phyloP scores from a whole-genome alignment of 2,888 invertebrate species.

The Ormyrus labotus region DNA sequence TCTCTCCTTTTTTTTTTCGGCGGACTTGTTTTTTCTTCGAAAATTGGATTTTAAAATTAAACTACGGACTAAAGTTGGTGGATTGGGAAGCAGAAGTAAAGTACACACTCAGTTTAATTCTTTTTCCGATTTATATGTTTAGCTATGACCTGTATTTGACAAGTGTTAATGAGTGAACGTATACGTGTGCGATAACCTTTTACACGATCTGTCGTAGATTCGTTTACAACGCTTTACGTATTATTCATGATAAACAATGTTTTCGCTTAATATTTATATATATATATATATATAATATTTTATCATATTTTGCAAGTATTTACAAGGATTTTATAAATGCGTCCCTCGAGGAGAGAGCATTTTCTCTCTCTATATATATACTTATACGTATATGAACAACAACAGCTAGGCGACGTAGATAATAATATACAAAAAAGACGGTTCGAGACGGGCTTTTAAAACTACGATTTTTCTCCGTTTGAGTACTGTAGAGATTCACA shows the following conservation, averaged over 20 bases:
- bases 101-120: slow-evolving; percentile 26
- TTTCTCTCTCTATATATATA: slow-evolving; percentile 39
- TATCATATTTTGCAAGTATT: slow-evolving; percentile 62
- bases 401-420: slow-evolving; percentile 61
- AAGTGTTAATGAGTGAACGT: slow-evolving; percentile 67
- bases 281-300: slow-evolving; percentile 31
- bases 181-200: slow-evolving; percentile 67
- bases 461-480: slow-evolving; percentile 43
- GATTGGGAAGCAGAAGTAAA: slow-evolving; percentile 38
- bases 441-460: slow-evolving; percentile 55
- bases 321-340: slow-evolving; percentile 63
- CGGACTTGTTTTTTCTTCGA: background rate
- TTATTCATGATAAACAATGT: slow-evolving; percentile 61
- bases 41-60: too few relatives aligned
- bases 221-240: slow-evolving; percentile 64
- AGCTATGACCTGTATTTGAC: slow-evolving; percentile 69
- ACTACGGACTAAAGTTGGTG: too few relatives aligned
- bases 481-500: slow-evolving; percentile 26
- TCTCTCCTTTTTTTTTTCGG: background rate
- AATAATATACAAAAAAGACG: slow-evolving; percentile 66
- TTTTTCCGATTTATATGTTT: slow-evolving; percentile 53
- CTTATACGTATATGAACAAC: slow-evolving; percentile 63
- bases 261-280: slow-evolving; percentile 37
- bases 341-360: slow-evolving; percentile 59
- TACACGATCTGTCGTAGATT: slow-evolving; percentile 62